phyloP scores from a whole-genome alignment of 2,113 vertebrate genomes.

The Mustela lutreola region DNA sequence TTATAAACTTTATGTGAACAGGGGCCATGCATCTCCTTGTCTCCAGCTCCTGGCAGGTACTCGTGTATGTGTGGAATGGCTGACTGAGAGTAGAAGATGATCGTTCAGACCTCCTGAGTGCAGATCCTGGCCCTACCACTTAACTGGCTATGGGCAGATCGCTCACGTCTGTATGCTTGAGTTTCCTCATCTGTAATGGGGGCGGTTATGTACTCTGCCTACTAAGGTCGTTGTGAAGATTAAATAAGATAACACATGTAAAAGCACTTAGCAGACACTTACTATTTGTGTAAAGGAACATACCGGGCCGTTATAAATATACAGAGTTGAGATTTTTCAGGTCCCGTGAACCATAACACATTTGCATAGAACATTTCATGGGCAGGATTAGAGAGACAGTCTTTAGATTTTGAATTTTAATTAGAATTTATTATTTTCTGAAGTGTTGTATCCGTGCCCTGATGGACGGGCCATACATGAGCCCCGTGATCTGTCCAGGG shows the following conservation, averaged over 20 bases:
- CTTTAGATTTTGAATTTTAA: conserved; percentile 15
- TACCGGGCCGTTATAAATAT: not conserved
- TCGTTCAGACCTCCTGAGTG: not conserved
- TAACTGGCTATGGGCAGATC: not conserved
- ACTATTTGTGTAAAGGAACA: not conserved
- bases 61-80: not conserved
- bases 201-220: not conserved
- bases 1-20: not conserved
- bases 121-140: not conserved
- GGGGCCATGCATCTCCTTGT: not conserved
- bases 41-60: not conserved
- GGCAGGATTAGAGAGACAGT: not conserved
- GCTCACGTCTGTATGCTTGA: not conserved
- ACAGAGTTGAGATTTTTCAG: not conserved
- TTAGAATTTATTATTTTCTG: not conserved
- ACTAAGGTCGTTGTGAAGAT: not conserved
- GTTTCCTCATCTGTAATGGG: not conserved
- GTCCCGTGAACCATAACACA: not conserved
- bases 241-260: not conserved
- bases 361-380: not conserved
- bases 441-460: not conserved
- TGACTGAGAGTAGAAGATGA: not conserved
- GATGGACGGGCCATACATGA: not conserved
- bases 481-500: not conserved
- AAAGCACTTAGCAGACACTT: not conserved